phyloP scores from a whole-genome alignment of 1,140 invertebrate genomes.

The Ditylenchus dipsaci region DNA sequence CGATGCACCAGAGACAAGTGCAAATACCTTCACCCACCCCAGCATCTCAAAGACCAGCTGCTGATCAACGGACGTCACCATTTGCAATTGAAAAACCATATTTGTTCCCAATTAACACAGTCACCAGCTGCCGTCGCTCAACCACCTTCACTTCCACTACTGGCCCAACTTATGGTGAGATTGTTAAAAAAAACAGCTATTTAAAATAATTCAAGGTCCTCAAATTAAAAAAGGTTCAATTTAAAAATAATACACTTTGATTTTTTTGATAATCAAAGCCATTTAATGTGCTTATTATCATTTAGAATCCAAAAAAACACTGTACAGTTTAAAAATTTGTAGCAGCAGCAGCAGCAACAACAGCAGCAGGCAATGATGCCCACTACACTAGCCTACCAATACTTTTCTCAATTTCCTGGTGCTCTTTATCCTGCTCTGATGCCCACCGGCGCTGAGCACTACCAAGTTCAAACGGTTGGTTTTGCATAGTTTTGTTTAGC shows the following conservation, averaged over 20 bases:
- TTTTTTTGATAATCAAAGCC: too few relatives aligned
- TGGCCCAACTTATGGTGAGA: slow-evolving; percentile 47
- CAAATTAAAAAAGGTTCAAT: too few relatives aligned
- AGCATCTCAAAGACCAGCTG: slow-evolving; percentile 98
- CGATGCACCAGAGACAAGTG: slow-evolving; percentile 99
- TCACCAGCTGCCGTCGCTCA: slow-evolving; percentile 20
- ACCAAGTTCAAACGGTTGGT: slow-evolving; percentile 39
- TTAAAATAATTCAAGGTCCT: too few relatives aligned
- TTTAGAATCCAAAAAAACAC: too few relatives aligned
- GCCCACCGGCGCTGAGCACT: slow-evolving; percentile 32
- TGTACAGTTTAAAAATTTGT: too few relatives aligned
- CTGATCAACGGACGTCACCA: slow-evolving; percentile 99
- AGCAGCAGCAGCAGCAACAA: slow-evolving; percentile 35
- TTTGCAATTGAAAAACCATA: slow-evolving; percentile 76
- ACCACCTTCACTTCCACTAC: slow-evolving; percentile 19
- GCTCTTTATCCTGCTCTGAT: slow-evolving; percentile 34
- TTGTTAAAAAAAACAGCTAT: too few relatives aligned
- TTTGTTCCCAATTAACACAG: slow-evolving; percentile 42
- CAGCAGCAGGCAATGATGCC: slow-evolving; percentile 34
- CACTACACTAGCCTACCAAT: slow-evolving; percentile 37
- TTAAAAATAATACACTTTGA: too few relatives aligned
- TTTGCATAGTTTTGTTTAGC: slow-evolving; percentile 1
- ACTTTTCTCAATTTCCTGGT: slow-evolving; percentile 37
- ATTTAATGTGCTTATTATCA: too few relatives aligned
- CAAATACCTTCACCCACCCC: slow-evolving; percentile 89